phyloP scores from a whole-genome alignment of 2,888 invertebrate species.

The Hetaerina titia region DNA sequence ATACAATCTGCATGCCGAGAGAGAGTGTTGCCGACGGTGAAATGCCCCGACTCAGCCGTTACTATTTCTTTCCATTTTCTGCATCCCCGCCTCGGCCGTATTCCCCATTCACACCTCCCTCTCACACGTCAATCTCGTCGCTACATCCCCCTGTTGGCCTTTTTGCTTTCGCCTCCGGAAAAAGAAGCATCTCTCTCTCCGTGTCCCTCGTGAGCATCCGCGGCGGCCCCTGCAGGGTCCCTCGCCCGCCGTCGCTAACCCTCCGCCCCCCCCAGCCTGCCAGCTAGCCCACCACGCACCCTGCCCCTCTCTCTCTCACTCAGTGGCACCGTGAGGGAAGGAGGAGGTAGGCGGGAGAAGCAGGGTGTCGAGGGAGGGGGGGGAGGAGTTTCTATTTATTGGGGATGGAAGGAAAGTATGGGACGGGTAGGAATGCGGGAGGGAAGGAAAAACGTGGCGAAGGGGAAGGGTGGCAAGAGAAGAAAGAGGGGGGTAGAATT shows the following conservation, averaged over 20 bases:
- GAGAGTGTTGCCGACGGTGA: not conserved
- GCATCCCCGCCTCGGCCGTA: not conserved
- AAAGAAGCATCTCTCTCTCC: not conserved
- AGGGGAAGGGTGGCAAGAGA: not conserved
- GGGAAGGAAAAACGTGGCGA: not conserved
- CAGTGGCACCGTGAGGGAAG: not conserved
- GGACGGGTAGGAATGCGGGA: not conserved
- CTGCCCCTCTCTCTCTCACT: not conserved
- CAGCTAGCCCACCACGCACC: not conserved
- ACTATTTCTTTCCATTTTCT: not conserved
- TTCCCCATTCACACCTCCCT: not conserved
- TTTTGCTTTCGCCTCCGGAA: not conserved
- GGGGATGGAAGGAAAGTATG: not conserved
- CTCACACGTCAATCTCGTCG: conserved; percentile 41
- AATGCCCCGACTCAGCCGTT: not conserved
- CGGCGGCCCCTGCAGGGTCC: not conserved
- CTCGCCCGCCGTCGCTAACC: too few relatives aligned
- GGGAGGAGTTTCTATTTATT: not conserved
- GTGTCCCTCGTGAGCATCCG: conserved; percentile 35
- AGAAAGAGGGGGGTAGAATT: not conserved
- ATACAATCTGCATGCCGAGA: conserved; percentile 5
- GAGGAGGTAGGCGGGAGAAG: not conserved
- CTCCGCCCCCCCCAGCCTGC: too few relatives aligned
- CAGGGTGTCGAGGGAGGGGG: not conserved
- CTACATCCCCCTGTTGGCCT: conserved; percentile 37